Conservation (phyloP, 2,113 vertebrate genomes). For the Scophthalmus maximus region DNA sequence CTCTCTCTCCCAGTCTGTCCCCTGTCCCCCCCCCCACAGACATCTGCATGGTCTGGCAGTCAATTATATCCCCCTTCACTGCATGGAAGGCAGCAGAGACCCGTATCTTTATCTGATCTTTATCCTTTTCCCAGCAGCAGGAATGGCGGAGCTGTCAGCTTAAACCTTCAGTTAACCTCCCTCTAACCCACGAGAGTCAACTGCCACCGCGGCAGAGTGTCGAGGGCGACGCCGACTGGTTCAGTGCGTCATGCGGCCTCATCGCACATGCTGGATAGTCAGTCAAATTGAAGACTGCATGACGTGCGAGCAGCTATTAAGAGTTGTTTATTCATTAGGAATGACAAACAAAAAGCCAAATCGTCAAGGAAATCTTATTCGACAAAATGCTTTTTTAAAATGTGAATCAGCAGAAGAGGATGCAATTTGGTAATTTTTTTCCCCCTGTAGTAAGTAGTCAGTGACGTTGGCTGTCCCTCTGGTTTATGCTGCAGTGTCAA, state of each 20-base stretch:
- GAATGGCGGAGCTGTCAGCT: constrained; percentile 55
- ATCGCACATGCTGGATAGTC: background rate
- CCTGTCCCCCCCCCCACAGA: constrained; percentile 52
- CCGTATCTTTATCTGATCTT: constrained; percentile 66
- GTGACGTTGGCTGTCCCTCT: too few species aligned
- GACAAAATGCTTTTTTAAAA: constrained; percentile 8
- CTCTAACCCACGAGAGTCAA: constrained; percentile 11
- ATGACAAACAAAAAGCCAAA: background rate
- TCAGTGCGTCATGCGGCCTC: constrained; percentile 6
- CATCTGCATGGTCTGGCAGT: constrained; percentile 53
- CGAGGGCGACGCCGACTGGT: background rate
- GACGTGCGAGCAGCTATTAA: background rate
- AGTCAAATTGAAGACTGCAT: constrained; percentile 1
- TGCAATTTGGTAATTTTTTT: background rate
- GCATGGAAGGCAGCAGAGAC: constrained; percentile 40
- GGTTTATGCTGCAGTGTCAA: constrained; percentile 6
- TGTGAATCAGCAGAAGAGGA: background rate
- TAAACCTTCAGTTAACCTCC: constrained; percentile 60
- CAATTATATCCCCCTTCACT: constrained; percentile 62
- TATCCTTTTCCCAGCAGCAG: constrained; percentile 52
- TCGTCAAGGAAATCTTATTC: constrained; percentile 12
- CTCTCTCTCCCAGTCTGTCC: constrained; percentile 11
- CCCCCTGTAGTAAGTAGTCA: too few species aligned
- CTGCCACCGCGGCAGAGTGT: background rate
- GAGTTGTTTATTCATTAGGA: constrained; percentile 10